Conservation (phyloP, 2,888 invertebrate genomes). For the Sericinus montela region DNA sequence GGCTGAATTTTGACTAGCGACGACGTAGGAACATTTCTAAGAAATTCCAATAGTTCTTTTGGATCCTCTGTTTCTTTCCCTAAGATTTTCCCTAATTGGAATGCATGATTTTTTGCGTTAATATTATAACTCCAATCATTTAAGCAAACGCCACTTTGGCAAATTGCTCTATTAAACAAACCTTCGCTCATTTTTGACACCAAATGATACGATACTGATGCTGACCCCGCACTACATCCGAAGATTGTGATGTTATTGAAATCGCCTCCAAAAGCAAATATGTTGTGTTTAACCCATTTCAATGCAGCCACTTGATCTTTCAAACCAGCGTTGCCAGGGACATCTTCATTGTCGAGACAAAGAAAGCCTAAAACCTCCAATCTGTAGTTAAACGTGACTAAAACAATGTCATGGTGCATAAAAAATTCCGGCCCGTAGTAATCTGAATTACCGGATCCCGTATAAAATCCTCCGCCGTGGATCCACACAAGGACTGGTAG, state of each 20-base stretch:
- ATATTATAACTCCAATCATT: conserved; percentile 65
- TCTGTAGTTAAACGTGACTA: conserved; percentile 72
- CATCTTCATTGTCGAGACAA: conserved; percentile 64
- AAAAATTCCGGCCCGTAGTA: conserved; percentile 72
- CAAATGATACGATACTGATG: conserved; percentile 57
- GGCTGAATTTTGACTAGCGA: conserved; percentile 55
- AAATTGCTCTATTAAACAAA: conserved; percentile 68
- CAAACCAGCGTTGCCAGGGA: conserved; percentile 70
- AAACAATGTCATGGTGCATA: conserved; percentile 56
- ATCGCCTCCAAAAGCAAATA: conserved; percentile 63
- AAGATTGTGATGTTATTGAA: conserved; percentile 62
- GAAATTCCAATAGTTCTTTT: conserved; percentile 51
- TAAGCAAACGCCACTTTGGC: conserved; percentile 70
- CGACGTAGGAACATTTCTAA: conserved; percentile 45
- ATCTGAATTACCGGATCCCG: conserved; percentile 70
- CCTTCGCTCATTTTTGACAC: conserved; percentile 63
- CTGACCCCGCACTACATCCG: conserved; percentile 70
- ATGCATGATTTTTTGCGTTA: conserved; percentile 55
- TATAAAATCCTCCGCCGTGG: conserved; percentile 72
- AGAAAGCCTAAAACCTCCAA: conserved; percentile 70
- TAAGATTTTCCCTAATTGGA: conserved; percentile 61
- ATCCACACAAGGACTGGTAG: conserved; percentile 73
- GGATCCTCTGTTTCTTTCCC: conserved; percentile 60
- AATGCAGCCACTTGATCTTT: conserved; percentile 74
- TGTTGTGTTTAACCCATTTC: conserved; percentile 67